These are phyloP conservation scores for Molothrus ater DNA, from an alignment of 2,797 vertebrate genomes.

Conservation along the genomic window DNA sequence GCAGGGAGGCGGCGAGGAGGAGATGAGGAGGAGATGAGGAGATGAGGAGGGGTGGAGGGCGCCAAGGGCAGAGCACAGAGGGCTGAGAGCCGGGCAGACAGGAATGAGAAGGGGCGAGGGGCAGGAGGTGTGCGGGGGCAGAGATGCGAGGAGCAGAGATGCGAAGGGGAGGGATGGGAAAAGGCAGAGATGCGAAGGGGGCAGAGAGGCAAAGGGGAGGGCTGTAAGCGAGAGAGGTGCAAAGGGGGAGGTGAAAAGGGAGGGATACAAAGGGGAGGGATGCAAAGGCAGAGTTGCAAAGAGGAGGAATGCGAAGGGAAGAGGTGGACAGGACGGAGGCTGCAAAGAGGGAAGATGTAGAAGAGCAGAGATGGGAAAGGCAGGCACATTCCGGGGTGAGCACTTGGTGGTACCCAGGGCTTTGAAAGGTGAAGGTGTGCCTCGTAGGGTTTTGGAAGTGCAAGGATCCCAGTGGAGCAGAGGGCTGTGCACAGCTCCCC, in stretches of 20 bases:
- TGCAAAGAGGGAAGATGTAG: not conserved
- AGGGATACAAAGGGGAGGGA: conserved; percentile 48
- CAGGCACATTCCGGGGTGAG: not conserved
- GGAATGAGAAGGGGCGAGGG: not conserved
- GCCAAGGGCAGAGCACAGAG: not conserved
- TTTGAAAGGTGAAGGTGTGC: not conserved
- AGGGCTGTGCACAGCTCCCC: not conserved
- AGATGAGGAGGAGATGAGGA: not conserved
- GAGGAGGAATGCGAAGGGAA: not conserved
- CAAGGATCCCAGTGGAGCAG: not conserved
- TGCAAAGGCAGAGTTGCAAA: not conserved
- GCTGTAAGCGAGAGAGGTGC: conserved; percentile 48
- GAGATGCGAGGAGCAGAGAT: not conserved
- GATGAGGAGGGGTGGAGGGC: not conserved
- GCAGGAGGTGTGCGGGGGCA: not conserved
- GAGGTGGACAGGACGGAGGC: not conserved
- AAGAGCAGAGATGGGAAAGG: not conserved
- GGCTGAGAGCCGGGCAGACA: not conserved
- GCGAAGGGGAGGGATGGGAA: conserved; percentile 9
- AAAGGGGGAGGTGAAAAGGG: conserved; percentile 56
- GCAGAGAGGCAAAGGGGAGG: conserved; percentile 37
- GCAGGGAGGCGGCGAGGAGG: not conserved
- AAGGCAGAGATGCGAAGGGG: conserved; percentile 15
- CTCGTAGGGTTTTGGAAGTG: not conserved
- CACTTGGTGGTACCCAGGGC: not conserved